Evolutionary conservation across 2,888 invertebrate genomes (phyloP).

Genomic region (Polydrusus cervinus): DNA sequence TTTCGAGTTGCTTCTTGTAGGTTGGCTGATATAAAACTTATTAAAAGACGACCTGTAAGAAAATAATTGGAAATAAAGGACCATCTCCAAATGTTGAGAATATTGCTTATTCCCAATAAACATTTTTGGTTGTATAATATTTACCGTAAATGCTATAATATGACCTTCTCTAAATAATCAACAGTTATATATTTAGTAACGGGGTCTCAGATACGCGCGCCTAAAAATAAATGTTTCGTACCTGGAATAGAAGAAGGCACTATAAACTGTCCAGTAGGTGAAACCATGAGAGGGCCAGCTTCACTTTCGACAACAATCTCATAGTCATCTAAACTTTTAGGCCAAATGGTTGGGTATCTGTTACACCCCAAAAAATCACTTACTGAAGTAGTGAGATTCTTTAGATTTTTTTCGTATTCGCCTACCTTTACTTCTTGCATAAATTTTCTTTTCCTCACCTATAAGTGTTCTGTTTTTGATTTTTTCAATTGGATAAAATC

Average conservation of each 20-base stretch:
- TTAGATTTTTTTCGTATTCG: slow-evolving; percentile 88
- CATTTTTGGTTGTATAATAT: too few species aligned
- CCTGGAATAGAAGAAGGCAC: slow-evolving; percentile 93
- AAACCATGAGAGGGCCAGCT: slow-evolving; percentile 94
- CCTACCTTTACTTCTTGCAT: slow-evolving; percentile 92
- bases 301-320: slow-evolving; percentile 94
- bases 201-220: too few species aligned
- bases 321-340: slow-evolving; percentile 81
- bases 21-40: slow-evolving; percentile 87
- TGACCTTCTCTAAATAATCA: too few species aligned
- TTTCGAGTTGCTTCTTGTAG: slow-evolving; percentile 83
- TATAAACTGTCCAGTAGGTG: slow-evolving; percentile 94
- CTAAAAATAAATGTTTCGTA: slow-evolving; percentile 1
- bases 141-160: too few species aligned
- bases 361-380: slow-evolving; percentile 81
- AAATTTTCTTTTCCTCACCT: slow-evolving; percentile 79
- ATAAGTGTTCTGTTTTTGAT: not conserved
- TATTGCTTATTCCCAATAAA: too few species aligned
- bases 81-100: too few species aligned
- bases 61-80: not conserved
- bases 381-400: slow-evolving; percentile 88
- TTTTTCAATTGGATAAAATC: too few species aligned
- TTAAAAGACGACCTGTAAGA: slow-evolving; percentile 78
- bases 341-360: slow-evolving; percentile 83
- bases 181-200: too few species aligned